Evolutionary conservation across 2,797 vertebrate genomes (phyloP).

Genomic region (Lepilemur septentrionalis): DNA sequence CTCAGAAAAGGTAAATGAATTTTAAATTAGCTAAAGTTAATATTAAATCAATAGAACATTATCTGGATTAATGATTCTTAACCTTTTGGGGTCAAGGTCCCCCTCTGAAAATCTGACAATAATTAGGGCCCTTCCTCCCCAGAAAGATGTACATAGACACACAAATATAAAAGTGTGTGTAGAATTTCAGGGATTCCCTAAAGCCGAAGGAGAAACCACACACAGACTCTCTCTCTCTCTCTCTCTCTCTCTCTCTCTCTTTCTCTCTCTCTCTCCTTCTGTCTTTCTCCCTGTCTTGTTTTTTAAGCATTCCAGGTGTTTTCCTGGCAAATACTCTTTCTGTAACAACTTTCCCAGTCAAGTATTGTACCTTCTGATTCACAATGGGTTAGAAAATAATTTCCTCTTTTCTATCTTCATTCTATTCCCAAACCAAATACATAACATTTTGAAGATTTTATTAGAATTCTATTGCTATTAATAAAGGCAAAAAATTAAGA

Average conservation of each 20-base stretch:
- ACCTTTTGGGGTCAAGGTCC: background rate
- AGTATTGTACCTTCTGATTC: background rate
- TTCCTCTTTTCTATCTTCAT: background rate
- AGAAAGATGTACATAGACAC: background rate
- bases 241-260: no score
- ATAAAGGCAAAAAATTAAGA: background rate
- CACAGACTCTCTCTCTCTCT: no score
- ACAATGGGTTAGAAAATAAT: background rate
- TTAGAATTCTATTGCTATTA: background rate
- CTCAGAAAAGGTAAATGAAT: slow-evolving; percentile 16
- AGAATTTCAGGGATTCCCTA: background rate
- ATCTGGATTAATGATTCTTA: background rate
- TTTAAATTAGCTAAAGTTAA: slow-evolving; percentile 28
- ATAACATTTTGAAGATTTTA: background rate
- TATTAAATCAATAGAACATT: slow-evolving; percentile 5
- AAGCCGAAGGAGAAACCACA: background rate
- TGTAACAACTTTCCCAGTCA: background rate
- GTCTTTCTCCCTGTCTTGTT: background rate
- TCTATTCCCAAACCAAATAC: background rate
- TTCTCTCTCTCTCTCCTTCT: no score
- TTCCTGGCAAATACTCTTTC: background rate
- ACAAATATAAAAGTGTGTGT: background rate
- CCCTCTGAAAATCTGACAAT: slow-evolving; percentile 9
- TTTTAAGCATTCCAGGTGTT: background rate
- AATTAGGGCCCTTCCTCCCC: background rate